These are phyloP conservation scores for Lasioglossum albipes DNA, from an alignment of 1,140 invertebrate species.

Conservation along the genomic window DNA sequence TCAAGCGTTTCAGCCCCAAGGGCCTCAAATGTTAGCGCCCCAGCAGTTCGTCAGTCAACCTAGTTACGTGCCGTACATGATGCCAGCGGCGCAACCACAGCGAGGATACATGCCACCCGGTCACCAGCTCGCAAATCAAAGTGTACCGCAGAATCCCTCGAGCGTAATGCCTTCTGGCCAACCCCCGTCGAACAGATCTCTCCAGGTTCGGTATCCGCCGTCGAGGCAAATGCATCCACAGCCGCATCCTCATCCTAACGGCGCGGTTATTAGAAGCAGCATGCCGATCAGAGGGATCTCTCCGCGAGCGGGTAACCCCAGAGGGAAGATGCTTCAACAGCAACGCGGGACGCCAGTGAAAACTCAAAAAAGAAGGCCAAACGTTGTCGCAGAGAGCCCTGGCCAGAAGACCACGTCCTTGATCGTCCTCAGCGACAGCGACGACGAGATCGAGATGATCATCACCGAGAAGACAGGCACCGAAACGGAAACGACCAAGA, in stretches of 20 bases:
- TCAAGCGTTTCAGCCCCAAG: conserved; percentile 27
- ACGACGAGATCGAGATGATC: conserved; percentile 79
- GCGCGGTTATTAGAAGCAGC: conserved; percentile 55
- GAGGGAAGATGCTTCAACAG: background rate
- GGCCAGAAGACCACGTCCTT: conserved; percentile 70
- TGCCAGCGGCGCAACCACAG: conserved; percentile 27
- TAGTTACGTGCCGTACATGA: conserved; percentile 48
- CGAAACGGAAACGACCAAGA: conserved; percentile 4
- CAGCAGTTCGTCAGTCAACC: conserved; percentile 52
- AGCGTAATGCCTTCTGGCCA: background rate
- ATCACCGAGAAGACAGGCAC: conserved; percentile 63
- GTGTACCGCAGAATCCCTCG: background rate
- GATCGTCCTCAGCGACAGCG: conserved; percentile 76
- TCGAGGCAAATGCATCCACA: conserved; percentile 31
- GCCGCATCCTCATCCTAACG: conserved; percentile 48
- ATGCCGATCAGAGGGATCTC: conserved; percentile 18
- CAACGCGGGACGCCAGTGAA: background rate
- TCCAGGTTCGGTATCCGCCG: conserved; percentile 16
- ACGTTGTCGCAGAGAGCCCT: background rate
- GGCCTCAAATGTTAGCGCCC: conserved; percentile 32
- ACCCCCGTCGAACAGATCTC: background rate
- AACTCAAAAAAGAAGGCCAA: background rate
- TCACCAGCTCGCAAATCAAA: conserved; percentile 21
- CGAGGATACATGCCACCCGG: background rate
- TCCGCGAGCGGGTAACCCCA: background rate